Evolutionary conservation across 2,113 vertebrate species (phyloP), one percentile per base, ranked within the genome.

Genomic region (Physeter macrocephalus): DNA sequence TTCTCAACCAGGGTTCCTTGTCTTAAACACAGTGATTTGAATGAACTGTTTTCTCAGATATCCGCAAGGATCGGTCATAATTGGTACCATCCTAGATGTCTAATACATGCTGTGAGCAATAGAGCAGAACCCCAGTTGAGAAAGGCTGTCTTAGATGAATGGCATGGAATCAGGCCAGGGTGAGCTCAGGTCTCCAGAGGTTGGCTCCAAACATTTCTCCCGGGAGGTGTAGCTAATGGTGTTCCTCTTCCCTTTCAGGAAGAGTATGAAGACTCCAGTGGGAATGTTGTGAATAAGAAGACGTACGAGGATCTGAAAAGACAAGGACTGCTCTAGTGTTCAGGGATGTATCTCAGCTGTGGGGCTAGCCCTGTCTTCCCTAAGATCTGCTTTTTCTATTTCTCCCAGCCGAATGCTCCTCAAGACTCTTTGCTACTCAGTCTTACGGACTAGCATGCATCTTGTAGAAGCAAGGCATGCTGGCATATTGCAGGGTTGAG

Each of bases 251-350:
- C n/a, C 1, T 96, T 98, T 39, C 97, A 99, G 99, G 99, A 99
- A 97, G 99, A 99, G 90, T 99, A 99, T 0, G 99, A 99, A 97
- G 99, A 99, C 97, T 99, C 99, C 49, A 99, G 99, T 14, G 99
- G 99, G 85, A 99, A 99, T 0, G 99, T 99, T 95, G 99, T 99
- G 93, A 99, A 99, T 97, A 99, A 99, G 98, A 99, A 99, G 98
- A 99, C 99, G 2, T 99, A 99, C 0, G 99, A 99, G 97, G 99
- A 99, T 98, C 98, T 99, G 98, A 99, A 99, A 98, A 99, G 99
- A 81, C 99, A 99, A 84, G 99, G 99, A 46, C 97, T 99, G 97
- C 99, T 99, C 97, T 99, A 99, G 98, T 96, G 91, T 34, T n/a
- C 18, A 31, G 36, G 83, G 72, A 41, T 74, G 8, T 8, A 54